Percentiles rank a stretch among this genome's conserved stretches.
Evolutionary conservation across 2,888 invertebrate genomes (phyloP).

Genomic region (Scaptodrosophila latifasciaeformis): DNA sequence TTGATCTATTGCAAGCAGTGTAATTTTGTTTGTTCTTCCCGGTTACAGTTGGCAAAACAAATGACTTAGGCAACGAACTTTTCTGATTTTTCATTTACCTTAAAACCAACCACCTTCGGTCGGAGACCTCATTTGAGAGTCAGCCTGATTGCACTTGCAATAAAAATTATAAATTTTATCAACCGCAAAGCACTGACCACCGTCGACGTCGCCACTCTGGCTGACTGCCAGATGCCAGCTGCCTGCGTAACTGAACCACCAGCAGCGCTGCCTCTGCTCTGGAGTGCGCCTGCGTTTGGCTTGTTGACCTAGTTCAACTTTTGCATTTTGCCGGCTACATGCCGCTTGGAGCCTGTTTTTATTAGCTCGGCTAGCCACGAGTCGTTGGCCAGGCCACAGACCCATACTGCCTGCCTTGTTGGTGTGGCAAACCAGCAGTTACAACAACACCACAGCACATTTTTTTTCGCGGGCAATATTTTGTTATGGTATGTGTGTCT

Average conservation of each 20-base stretch:
- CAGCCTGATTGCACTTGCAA: background rate
- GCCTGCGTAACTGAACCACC: conserved; percentile 4
- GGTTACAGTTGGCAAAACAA: conserved; percentile 24
- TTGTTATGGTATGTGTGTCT: background rate
- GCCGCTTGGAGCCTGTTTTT: conserved; percentile 54
- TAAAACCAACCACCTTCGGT: too few relatives aligned
- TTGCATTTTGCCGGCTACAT: conserved; percentile 71
- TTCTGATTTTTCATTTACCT: too few relatives aligned
- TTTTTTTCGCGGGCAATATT: conserved; percentile 58
- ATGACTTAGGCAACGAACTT: conserved; percentile 64
- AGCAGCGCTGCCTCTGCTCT: conserved; percentile 28
- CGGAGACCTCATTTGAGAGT: too few relatives aligned
- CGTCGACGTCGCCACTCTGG: conserved; percentile 6
- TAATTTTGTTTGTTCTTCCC: too few relatives aligned
- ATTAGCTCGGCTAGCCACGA: conserved; percentile 61
- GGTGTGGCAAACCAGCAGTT: conserved; percentile 29
- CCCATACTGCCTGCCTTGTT: conserved; percentile 8
- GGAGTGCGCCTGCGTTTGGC: conserved; percentile 48
- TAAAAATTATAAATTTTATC: background rate
- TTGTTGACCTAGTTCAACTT: conserved; percentile 74
- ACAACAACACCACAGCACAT: conserved; percentile 21
- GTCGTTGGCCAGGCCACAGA: background rate
- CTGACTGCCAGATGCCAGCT: conserved; percentile 17
- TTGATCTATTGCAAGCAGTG: too few relatives aligned
- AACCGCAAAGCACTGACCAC: conserved; percentile 1